Evolutionary conservation across 2,888 invertebrate genomes (phyloP).

Genomic region (Hirtodrosophila confusa): DNA sequence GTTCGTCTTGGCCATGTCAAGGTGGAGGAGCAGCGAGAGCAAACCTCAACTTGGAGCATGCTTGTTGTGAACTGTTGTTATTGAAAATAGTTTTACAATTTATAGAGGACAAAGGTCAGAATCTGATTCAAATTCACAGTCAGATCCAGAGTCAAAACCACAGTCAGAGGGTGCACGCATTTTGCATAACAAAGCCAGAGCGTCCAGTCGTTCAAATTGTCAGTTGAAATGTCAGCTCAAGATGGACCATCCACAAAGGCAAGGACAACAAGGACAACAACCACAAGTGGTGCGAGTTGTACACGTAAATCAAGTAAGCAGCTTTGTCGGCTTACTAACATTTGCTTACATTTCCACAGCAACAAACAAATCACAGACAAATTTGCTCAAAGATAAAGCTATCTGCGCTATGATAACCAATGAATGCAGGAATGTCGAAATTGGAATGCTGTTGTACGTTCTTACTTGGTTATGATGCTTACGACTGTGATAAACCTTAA

Average conservation of each 20-base stretch:
- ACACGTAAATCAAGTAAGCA: constrained; percentile 64
- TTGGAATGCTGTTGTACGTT: constrained; percentile 6
- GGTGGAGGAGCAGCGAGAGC: constrained; percentile 3
- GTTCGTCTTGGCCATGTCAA: constrained; percentile 39
- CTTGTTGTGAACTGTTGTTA: constrained; percentile 65
- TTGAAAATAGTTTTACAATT: constrained; percentile 81
- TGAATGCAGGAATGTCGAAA: constrained; percentile 14
- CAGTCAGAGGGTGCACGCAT: constrained; percentile 27
- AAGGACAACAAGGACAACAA: constrained; percentile 18
- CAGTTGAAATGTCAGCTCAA: constrained; percentile 79
- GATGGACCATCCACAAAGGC: constrained; percentile 44
- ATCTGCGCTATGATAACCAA: constrained; percentile 31
- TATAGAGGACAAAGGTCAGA: constrained; percentile 61
- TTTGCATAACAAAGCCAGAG: constrained; percentile 75
- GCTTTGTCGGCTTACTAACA: constrained; percentile 75
- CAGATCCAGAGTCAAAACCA: not conserved
- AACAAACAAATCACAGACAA: constrained; percentile 60
- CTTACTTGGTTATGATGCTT: constrained; percentile 8
- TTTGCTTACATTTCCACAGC: constrained; percentile 60
- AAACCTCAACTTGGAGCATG: constrained; percentile 43
- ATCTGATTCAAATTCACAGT: constrained; percentile 32
- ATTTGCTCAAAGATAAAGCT: constrained; percentile 52
- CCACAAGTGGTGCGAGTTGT: constrained; percentile 6
- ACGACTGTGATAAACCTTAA: too few relatives aligned
- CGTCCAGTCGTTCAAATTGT: constrained; percentile 72